phyloP scores from a whole-genome alignment of 2,113 vertebrate species.

The Sebastes fasciatus region DNA sequence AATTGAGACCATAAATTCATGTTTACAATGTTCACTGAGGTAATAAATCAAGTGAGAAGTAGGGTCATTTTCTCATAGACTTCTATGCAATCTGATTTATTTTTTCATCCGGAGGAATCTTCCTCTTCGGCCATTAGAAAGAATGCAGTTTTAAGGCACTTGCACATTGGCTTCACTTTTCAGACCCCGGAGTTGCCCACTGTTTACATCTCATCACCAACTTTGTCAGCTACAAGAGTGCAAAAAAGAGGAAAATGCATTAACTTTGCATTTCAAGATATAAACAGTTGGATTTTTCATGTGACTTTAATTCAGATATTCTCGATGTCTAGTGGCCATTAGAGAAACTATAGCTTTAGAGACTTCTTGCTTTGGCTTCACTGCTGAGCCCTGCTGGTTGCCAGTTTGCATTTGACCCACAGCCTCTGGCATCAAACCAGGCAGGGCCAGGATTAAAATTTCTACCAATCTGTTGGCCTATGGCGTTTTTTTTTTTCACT shows the following conservation, averaged over 20 bases:
- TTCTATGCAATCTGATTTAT: no score
- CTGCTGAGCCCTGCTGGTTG: conserved; percentile 4
- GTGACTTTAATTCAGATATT: background rate
- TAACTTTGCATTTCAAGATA: background rate
- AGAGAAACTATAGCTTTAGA: conserved; percentile 5
- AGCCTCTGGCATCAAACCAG: conserved; percentile 41
- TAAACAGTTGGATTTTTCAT: background rate
- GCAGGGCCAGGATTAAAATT: conserved; percentile 20
- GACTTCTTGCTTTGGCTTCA: conserved; percentile 25
- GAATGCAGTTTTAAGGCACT: no score
- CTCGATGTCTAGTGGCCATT: background rate
- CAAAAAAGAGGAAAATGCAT: background rate
- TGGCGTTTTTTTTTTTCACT: conserved; percentile 6
- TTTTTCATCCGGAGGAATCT: no score
- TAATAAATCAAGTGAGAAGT: no score
- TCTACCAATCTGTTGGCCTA: conserved; percentile 4
- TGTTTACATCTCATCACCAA: no score
- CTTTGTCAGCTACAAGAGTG: no score
- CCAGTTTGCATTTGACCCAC: conserved; percentile 41
- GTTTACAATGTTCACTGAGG: no score
- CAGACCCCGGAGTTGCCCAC: no score
- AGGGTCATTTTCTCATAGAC: no score
- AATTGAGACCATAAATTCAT: no score
- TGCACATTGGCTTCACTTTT: no score
- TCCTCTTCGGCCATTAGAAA: no score